Evolutionary conservation across 1,140 invertebrate species (phyloP).

Genomic region (Lucilia sericata): DNA sequence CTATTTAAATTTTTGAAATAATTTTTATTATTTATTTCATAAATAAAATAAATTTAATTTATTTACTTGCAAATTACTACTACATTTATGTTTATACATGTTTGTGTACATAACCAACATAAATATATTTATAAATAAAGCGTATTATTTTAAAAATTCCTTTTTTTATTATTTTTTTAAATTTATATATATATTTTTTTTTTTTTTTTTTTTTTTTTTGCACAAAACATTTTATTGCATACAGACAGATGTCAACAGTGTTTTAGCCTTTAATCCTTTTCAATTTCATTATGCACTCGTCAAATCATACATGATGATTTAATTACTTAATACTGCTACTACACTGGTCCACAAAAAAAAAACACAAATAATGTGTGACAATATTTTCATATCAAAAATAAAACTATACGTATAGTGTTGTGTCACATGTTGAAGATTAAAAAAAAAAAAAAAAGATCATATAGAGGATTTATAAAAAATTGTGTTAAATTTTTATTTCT

Average conservation of each 20-base stretch:
- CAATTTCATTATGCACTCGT: conserved; percentile 6
- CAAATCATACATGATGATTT: conserved; percentile 7
- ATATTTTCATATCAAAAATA: too few relatives aligned
- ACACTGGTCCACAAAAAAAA: neutral
- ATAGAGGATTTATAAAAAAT: too few relatives aligned
- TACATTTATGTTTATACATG: too few relatives aligned
- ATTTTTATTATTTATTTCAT: too few relatives aligned
- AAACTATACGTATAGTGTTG: too few relatives aligned
- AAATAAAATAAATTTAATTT: too few relatives aligned
- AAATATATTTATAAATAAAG: too few relatives aligned
- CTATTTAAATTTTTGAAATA: too few relatives aligned
- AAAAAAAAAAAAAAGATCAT: neutral
- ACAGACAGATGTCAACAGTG: conserved; percentile 1
- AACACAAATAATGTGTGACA: too few relatives aligned
- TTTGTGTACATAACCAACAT: too few relatives aligned
- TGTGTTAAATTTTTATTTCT: too few relatives aligned
- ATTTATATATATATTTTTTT: neutral
- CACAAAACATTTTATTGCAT: neutral
- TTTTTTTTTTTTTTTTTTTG: neutral
- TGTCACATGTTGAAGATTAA: neutral
- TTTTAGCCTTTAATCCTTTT: conserved; percentile 8
- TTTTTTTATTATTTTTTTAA: neutral
- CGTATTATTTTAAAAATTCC: neutral
- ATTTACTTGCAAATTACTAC: too few relatives aligned
- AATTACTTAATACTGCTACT: conserved; percentile 12